Evolutionary conservation across 2,797 vertebrate species (phyloP).

Genomic region (Rhynchonycteris naso): DNA sequence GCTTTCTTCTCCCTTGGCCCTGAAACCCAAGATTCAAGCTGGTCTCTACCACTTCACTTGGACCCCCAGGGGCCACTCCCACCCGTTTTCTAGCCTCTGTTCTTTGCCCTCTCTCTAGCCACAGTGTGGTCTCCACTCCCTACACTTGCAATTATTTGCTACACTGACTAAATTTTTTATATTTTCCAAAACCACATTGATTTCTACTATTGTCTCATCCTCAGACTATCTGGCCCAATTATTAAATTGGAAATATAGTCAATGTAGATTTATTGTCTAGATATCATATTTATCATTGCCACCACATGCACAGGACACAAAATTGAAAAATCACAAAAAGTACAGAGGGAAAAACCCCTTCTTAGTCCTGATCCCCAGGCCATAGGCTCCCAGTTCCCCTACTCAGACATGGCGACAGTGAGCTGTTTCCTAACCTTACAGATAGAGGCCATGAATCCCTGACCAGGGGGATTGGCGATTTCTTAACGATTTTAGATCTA

Average conservation of each 20-base stretch:
- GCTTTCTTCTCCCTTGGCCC: background rate
- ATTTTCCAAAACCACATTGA: background rate
- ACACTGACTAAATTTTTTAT: background rate
- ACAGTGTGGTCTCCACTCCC: background rate
- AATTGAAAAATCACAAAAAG: background rate
- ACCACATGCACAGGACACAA: background rate
- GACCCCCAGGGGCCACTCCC: background rate
- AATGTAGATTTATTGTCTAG: background rate
- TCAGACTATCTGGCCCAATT: background rate
- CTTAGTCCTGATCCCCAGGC: background rate
- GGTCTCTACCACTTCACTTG: background rate
- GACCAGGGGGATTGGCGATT: background rate
- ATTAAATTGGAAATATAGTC: background rate
- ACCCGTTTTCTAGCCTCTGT: too few relatives aligned
- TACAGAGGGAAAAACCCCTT: background rate
- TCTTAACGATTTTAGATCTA: background rate
- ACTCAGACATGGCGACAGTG: background rate
- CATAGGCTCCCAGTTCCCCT: background rate
- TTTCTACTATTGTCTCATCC: background rate
- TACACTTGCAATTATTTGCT: background rate
- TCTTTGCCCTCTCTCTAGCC: background rate
- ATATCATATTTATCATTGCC: background rate
- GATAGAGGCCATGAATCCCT: background rate
- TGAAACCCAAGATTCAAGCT: background rate
- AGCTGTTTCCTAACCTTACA: background rate